Conservation (phyloP, 1,140 invertebrate species). For the Drosophila tropicalis region DNA sequence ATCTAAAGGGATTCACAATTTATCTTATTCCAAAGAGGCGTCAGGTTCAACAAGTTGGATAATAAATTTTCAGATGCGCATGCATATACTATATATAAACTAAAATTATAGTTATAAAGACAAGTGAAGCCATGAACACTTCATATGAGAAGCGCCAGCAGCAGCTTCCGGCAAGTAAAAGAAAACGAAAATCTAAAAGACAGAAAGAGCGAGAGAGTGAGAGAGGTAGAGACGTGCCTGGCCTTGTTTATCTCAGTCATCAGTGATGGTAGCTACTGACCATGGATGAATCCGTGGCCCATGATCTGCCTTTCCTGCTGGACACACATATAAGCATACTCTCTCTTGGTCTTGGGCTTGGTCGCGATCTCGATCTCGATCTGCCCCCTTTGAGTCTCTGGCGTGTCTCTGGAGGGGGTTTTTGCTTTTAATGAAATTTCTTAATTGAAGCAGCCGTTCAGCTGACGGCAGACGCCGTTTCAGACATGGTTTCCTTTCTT, state of each 20-base stretch:
- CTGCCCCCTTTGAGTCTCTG: slow-evolving; percentile 5
- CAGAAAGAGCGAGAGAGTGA: slow-evolving; percentile 7
- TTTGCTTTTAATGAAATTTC: slow-evolving; percentile 74
- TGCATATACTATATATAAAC: slow-evolving; percentile 34
- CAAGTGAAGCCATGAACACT: slow-evolving; percentile 34
- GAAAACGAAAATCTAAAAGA: neutral
- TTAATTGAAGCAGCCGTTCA: slow-evolving; percentile 74
- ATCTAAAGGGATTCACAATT: slow-evolving; percentile 47
- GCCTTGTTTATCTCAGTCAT: slow-evolving; percentile 75
- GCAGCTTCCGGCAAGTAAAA: slow-evolving; percentile 68
- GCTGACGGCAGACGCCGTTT: slow-evolving; percentile 61
- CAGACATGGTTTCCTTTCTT: slow-evolving; percentile 46
- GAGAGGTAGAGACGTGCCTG: slow-evolving; percentile 52
- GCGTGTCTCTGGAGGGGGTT: slow-evolving; percentile 15
- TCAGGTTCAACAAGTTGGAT: slow-evolving; percentile 49
- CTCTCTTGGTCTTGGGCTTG: slow-evolving; percentile 12
- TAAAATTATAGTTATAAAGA: slow-evolving; percentile 48
- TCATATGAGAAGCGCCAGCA: slow-evolving; percentile 46
- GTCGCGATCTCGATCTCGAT: too few relatives aligned
- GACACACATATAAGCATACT: slow-evolving; percentile 19
- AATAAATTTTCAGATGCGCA: slow-evolving; percentile 34
- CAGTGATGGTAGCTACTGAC: slow-evolving; percentile 35
- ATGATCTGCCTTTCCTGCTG: slow-evolving; percentile 15
- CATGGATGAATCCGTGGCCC: slow-evolving; percentile 13
- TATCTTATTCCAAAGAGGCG: slow-evolving; percentile 58